Evolutionary conservation across 92 coral and sea anemone species (phyloP), one percentile per base, ranked within the genome.

Genomic region (Meandrina meandrites): DNA sequence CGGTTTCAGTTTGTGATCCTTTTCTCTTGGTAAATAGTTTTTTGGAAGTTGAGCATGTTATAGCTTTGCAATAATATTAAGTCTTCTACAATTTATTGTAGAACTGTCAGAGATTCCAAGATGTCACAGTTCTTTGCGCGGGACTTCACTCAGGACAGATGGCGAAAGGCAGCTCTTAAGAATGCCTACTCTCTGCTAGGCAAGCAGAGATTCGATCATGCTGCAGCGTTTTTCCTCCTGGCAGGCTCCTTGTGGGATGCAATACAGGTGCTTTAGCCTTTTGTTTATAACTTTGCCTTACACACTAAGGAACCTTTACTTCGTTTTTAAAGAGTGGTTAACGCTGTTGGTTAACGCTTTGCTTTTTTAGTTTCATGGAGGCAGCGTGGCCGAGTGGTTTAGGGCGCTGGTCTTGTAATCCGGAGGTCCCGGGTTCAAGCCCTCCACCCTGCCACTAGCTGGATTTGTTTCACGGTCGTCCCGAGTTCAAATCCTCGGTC

Each of bases 191-290:
- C 98, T 51, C 82, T 97, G 81, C 79, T 97, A 30, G 98, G 99
- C 40, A 97, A 94, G 81, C 99, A 97, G 92, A 93, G 99, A 70
- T 97, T 97, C 83, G 98, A 97, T 54, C 99, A 97, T 54, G 99
- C 99, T 35, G 99, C 97, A 16, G 99, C 99, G 2, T 97, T 97
- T 86, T 97, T 97, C 85, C 93, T 97, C 22, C 88, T 97, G 32
- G 98, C 99, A 35, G 99, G 97, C 21, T 91, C 99, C 48, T 91
- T 97, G 74, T 97, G 98, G 99, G 99, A 97, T 83, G 98, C 99
- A 6, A 90, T 97, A 31, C 99, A 94, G 98, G 98, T 94, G 42
- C 22, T 22, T 73, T 9, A 73, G 28, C 32, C 71, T 66, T 10
- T 62, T 62, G 5, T 66, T 30, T n/a, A n/a, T n/a, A n/a, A 11